phyloP scores from a whole-genome alignment of 2,797 vertebrate genomes.

The Micropoecilia bifurca region DNA sequence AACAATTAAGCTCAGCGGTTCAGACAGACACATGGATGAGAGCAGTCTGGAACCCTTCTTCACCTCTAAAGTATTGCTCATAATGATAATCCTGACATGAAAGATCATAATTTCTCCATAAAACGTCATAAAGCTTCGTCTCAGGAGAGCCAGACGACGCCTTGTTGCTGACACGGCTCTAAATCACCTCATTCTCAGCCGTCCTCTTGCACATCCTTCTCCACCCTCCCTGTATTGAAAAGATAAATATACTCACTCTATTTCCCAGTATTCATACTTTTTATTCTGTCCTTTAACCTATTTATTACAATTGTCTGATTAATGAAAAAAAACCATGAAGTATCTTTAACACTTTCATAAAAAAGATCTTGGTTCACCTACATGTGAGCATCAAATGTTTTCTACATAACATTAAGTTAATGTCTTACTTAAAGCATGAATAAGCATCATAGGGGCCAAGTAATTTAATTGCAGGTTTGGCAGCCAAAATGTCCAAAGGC shows the following conservation, averaged over 20 bases:
- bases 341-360: not conserved
- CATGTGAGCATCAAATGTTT: not conserved
- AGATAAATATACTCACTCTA: constrained; percentile 50
- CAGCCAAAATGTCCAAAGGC: not conserved
- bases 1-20: constrained; percentile 14
- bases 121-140: constrained; percentile 70
- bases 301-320: not conserved
- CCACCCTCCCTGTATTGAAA: constrained; percentile 34
- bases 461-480: not conserved
- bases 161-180: constrained; percentile 67
- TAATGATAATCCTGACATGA: constrained; percentile 70
- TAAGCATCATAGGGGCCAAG: not conserved
- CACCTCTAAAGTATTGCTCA: constrained; percentile 61
- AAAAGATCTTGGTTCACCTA: not conserved
- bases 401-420: not conserved
- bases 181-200: constrained; percentile 57
- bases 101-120: constrained; percentile 67
- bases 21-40: constrained; percentile 26
- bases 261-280: constrained; percentile 11
- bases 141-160: constrained; percentile 54
- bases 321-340: not conserved
- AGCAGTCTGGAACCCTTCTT: constrained; percentile 50
- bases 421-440: not conserved
- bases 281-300: constrained; percentile 16
- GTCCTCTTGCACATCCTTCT: constrained; percentile 8